Evolutionary conservation across 2,797 vertebrate genomes (phyloP).

Genomic region (Staurois parvus): DNA sequence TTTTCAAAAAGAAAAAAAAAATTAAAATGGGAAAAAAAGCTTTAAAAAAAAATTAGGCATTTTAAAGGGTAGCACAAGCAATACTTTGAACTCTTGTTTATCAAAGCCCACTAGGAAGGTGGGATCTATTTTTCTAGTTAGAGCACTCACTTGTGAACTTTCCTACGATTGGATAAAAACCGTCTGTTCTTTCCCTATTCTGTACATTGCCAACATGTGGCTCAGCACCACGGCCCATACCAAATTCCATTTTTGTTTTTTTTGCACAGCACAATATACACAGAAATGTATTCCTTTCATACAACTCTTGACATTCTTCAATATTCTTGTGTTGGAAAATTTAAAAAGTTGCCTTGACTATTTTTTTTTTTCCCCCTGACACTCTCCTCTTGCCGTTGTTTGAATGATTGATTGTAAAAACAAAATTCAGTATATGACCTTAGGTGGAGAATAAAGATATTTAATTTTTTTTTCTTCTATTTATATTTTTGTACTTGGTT

Average conservation of each 20-base stretch:
- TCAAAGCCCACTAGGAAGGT: constrained; percentile 37
- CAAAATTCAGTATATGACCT: constrained; percentile 30
- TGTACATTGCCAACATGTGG: constrained; percentile 15
- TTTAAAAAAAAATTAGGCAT: constrained; percentile 47
- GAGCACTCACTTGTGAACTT: constrained; percentile 8
- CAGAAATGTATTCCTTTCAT: neutral
- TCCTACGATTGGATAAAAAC: constrained; percentile 22
- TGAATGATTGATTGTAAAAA: constrained; percentile 51
- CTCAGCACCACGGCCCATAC: neutral
- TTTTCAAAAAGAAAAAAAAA: constrained; percentile 27
- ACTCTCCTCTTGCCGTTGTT: constrained; percentile 21
- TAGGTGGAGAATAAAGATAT: constrained; percentile 53
- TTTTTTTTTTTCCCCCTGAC: neutral
- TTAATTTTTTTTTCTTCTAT: constrained; percentile 60
- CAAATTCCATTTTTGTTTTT: constrained; percentile 29
- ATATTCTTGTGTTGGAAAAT: neutral
- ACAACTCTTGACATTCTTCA: neutral
- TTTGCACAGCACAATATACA: constrained; percentile 16
- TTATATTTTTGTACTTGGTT: constrained; percentile 62
- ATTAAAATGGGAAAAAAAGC: neutral
- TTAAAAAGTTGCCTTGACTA: constrained; percentile 24
- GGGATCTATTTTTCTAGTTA: constrained; percentile 57
- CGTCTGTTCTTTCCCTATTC: neutral
- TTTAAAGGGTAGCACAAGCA: constrained; percentile 64
- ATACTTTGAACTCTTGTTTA: constrained; percentile 68